Conservation (phyloP, 2,888 invertebrate species). For the Serripes groenlandicus region DNA sequence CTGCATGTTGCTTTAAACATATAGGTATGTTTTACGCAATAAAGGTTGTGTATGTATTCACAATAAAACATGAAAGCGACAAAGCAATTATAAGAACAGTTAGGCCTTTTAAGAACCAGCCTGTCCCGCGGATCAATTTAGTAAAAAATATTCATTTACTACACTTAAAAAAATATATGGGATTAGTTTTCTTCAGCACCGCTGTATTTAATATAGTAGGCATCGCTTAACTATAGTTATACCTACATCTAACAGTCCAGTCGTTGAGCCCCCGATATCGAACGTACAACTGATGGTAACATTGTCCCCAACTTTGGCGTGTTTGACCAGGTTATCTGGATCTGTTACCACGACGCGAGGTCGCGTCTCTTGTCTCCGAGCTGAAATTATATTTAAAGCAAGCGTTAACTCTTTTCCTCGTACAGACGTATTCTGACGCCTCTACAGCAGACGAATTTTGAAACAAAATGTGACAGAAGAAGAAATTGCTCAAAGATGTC, state of each 20-base stretch:
- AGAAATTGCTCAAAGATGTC: neutral
- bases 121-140: too few species aligned
- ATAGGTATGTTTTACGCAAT: too few species aligned
- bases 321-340: conserved; percentile 45
- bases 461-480: neutral
- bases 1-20: too few species aligned
- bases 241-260: conserved; percentile 57
- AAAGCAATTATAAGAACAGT: too few species aligned
- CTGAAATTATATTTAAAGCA: conserved; percentile 33
- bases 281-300: conserved; percentile 66
- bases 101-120: too few species aligned
- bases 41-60: too few species aligned
- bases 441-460: neutral
- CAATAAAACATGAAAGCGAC: too few species aligned
- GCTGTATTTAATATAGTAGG: too few species aligned
- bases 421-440: neutral
- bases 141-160: too few species aligned
- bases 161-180: too few species aligned
- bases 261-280: conserved; percentile 58
- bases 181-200: too few species aligned
- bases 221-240: too few species aligned
- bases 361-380: conserved; percentile 37
- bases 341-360: conserved; percentile 56
- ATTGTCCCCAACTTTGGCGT: conserved; percentile 52
- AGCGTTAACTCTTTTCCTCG: neutral